These are phyloP conservation scores for Oxycera nigricornis DNA, from an alignment of 2,888 invertebrate genomes.

Conservation along the genomic window DNA sequence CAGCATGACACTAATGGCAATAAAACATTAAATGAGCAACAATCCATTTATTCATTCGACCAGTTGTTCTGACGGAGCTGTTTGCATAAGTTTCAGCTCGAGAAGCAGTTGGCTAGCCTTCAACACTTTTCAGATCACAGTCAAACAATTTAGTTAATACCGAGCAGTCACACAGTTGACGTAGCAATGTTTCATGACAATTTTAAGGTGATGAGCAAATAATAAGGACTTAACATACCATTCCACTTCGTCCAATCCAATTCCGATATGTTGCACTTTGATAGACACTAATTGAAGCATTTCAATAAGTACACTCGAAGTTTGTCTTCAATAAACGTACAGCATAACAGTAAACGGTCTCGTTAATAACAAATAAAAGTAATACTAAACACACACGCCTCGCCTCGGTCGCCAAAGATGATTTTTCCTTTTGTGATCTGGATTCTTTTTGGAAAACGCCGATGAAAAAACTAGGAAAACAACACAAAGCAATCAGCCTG, in stretches of 20 bases:
- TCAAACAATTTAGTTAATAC: background rate
- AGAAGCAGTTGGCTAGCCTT: background rate
- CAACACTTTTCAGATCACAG: too few species aligned
- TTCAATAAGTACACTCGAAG: constrained; percentile 13
- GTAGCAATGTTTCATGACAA: constrained; percentile 3
- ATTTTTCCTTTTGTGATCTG: constrained; percentile 25
- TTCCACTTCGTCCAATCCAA: background rate
- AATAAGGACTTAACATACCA: constrained; percentile 26
- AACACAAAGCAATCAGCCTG: constrained; percentile 47
- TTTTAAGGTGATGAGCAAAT: too few species aligned
- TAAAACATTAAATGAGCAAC: constrained; percentile 18
- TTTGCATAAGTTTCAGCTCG: too few species aligned
- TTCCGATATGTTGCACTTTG: constrained; percentile 35
- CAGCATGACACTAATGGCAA: constrained; percentile 34
- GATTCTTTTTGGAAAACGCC: background rate
- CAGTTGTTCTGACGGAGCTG: too few species aligned
- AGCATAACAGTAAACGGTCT: constrained; percentile 30
- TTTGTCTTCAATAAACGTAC: constrained; percentile 25
- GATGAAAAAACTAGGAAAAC: constrained; percentile 38
- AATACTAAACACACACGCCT: constrained; percentile 32
- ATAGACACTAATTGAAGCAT: constrained; percentile 33
- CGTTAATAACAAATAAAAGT: constrained; percentile 36
- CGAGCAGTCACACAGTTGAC: constrained; percentile 19
- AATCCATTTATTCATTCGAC: constrained; percentile 11
- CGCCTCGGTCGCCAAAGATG: constrained; percentile 22